Percentiles rank a stretch among this genome's conserved stretches.
These are phyloP conservation scores for Numenius phaeopus DNA, from an alignment of 2,797 vertebrate species.

Conservation along the genomic window DNA sequence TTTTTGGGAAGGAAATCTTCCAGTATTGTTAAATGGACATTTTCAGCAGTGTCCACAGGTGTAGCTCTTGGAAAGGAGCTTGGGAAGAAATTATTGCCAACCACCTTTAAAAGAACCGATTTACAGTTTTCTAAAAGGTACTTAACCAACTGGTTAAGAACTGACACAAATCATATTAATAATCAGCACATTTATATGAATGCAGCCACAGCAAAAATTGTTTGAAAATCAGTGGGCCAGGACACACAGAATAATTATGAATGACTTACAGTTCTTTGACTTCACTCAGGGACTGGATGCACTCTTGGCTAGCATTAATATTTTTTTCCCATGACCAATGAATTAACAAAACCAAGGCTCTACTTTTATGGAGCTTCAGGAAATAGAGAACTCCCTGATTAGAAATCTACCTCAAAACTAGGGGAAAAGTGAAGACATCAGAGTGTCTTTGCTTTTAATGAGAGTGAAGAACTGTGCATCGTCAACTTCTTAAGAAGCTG, in stretches of 20 bases:
- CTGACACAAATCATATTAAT: conserved; percentile 6
- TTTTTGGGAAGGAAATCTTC: neutral
- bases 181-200: neutral
- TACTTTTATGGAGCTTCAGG: neutral
- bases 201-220: conserved; percentile 8
- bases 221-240: neutral
- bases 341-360: conserved; percentile 23
- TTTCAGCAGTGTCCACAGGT: neutral
- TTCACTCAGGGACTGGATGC: neutral
- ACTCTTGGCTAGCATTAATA: neutral
- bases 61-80: neutral
- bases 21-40: neutral
- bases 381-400: neutral
- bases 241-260: neutral
- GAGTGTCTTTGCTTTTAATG: neutral
- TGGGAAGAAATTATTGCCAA: neutral
- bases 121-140: neutral
- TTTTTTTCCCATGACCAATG: conserved; percentile 27
- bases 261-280: conserved; percentile 30
- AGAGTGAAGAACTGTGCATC: neutral
- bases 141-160: conserved; percentile 6
- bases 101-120: neutral
- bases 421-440: neutral
- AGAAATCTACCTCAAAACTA: neutral
- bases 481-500: neutral